Evolutionary conservation across 2,113 vertebrate species (phyloP).

Genomic region (Cebus imitator): DNA sequence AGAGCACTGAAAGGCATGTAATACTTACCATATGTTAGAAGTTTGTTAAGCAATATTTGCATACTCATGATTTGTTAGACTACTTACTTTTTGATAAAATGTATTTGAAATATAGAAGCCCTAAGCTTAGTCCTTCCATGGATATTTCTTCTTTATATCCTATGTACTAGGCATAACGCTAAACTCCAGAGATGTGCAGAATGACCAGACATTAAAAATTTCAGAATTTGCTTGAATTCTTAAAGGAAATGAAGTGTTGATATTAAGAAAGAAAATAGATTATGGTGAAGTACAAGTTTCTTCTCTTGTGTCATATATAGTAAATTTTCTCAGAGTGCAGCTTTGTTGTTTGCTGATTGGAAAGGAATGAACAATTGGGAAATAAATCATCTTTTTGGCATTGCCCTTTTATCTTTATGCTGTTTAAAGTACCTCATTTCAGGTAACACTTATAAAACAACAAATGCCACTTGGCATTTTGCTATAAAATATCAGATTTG

Average conservation of each 20-base stretch:
- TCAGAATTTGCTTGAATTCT: background rate
- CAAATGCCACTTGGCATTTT: conserved; percentile 54
- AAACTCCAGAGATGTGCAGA: background rate
- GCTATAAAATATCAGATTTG: conserved; percentile 43
- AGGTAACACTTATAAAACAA: conserved; percentile 44
- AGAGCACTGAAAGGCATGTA: background rate
- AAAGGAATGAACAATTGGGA: conserved; percentile 10
- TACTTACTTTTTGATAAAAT: background rate
- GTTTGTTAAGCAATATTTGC: background rate
- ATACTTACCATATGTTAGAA: background rate
- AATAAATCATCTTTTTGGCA: conserved; percentile 46
- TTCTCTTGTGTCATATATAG: background rate
- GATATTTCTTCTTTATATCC: background rate
- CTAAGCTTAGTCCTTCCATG: background rate
- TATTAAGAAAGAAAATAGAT: background rate
- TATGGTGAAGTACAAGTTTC: background rate
- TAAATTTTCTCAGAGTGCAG: background rate
- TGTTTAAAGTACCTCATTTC: conserved; percentile 47
- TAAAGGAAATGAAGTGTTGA: background rate
- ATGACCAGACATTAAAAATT: conserved; percentile 1
- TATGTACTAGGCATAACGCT: background rate
- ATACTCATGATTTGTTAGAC: background rate
- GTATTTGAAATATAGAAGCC: background rate
- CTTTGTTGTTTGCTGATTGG: background rate
- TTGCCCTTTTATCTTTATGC: conserved; percentile 47